These are phyloP conservation scores for Lophura swinhoii DNA, from an alignment of 2,797 vertebrate genomes.

Conservation along the genomic window DNA sequence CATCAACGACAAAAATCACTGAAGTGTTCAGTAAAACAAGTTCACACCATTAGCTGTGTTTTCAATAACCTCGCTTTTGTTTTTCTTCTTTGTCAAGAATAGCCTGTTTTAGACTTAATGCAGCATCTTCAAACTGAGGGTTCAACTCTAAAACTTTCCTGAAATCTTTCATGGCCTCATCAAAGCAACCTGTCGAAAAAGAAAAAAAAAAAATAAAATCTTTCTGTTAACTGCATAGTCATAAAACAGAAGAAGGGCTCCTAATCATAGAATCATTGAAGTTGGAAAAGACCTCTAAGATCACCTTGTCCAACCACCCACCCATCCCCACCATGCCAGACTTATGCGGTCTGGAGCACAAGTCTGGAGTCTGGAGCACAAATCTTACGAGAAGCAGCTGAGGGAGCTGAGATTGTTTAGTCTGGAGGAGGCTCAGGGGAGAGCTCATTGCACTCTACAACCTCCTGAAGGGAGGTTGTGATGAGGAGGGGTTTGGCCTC, in stretches of 20 bases:
- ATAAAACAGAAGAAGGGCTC: not conserved
- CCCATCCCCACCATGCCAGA: no score
- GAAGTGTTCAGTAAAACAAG: not conserved
- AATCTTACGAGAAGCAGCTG: no score
- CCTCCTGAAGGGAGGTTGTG: no score
- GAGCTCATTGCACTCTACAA: no score
- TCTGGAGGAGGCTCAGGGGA: no score
- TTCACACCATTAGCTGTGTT: not conserved
- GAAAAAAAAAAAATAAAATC: not conserved
- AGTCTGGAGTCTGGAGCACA: no score
- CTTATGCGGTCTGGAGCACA: no score
- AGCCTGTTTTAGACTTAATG: constrained; percentile 89
- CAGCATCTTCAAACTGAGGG: constrained; percentile 91
- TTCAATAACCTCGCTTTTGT: constrained; percentile 68
- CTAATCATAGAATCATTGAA: no score
- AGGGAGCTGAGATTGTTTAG: no score
- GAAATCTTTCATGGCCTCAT: constrained; percentile 92
- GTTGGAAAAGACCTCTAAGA: no score
- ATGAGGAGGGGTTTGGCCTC: no score
- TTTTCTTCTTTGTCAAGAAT: constrained; percentile 89
- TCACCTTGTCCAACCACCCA: no score
- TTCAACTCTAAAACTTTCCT: constrained; percentile 89
- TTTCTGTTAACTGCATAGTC: not conserved
- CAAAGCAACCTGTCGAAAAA: constrained; percentile 85
- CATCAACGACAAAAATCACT: not conserved